Evolutionary conservation across 2,797 vertebrate species (phyloP), one percentile per base, ranked within the genome.

Genomic region (Adrianichthys oophorus): DNA sequence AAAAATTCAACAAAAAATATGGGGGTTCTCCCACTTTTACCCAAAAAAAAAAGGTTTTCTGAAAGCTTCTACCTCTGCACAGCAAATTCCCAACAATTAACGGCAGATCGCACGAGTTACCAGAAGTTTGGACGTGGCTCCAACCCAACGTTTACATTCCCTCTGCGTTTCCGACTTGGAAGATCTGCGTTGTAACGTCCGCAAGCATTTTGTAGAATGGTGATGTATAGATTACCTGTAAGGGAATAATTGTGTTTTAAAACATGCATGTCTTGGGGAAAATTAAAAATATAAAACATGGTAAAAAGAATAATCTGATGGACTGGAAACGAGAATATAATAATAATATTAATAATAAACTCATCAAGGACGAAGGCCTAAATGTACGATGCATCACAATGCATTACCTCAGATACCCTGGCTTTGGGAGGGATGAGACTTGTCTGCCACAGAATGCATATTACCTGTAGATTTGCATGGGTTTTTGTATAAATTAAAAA

Each of bases 401-500:
- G 95, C 95, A 94, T 98, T 98, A 98, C 96, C 96, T 99, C 96
- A 99, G 94, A 95, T 95, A 94, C 93, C 93, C 94, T 95, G 95
- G 93, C 95, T 95, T 93, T 93, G 96, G 95, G 95, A 83, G 85
- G 85, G 86, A 83, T 77, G 79, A 51, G 87, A 88, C 95, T 95
- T 96, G 94, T 98, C 95, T 96, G 95, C 94, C 96, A 97, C 96
- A 99, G 95, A 98, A 98, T 98, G 95, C 96, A 95, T 98, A 97
- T 98, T 92, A 97, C 94, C 94, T 99, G 96, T 99, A 98, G 97
- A 98, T 98, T 98, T 99, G 97, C 97, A 99, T 99, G 97, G 97
- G 95, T 99, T 99, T 32, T 99, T 99, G 95, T 98, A 98, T 96
- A 95, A 98, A 98, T 97, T 95, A 94, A 87, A 60, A 66, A 98